phyloP scores from a whole-genome alignment of 2,797 vertebrate species.

The Spea hammondii region DNA sequence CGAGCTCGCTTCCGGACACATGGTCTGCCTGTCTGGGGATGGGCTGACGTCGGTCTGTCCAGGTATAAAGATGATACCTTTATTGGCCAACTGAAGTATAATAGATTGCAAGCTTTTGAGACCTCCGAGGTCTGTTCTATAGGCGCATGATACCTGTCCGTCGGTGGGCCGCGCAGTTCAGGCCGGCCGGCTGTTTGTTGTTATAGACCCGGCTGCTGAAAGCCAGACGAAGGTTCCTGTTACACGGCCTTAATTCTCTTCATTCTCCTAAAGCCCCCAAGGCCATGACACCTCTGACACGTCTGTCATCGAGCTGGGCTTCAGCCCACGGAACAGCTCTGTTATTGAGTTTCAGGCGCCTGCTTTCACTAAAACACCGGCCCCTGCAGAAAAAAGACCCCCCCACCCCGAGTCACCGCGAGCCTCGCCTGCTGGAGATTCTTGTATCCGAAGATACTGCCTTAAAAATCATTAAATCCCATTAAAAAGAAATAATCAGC shows the following conservation, averaged over 20 bases:
- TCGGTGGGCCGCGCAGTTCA: no score
- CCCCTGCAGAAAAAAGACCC: not conserved
- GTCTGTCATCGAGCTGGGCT: constrained; percentile 32
- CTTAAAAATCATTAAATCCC: no score
- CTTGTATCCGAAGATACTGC: no score
- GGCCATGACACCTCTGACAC: constrained; percentile 64
- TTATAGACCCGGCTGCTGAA: constrained; percentile 66
- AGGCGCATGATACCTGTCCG: no score
- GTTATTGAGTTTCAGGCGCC: constrained; percentile 18
- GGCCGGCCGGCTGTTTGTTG: constrained; percentile 67
- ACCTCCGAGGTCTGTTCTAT: no score
- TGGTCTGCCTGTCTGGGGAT: no score
- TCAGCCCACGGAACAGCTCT: not conserved
- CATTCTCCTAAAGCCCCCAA: constrained; percentile 57
- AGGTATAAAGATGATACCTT: no score
- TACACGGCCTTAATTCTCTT: constrained; percentile 61
- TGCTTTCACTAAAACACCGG: constrained; percentile 21
- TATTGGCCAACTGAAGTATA: no score
- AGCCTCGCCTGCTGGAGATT: not conserved
- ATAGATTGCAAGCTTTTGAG: no score
- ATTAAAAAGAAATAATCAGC: no score
- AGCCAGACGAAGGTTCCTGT: constrained; percentile 64
- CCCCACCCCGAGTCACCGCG: not conserved
- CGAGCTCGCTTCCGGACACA: no score
- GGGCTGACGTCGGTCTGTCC: no score